phyloP scores from a whole-genome alignment of 2,113 vertebrate species.

The Phyllostomus hastatus region DNA sequence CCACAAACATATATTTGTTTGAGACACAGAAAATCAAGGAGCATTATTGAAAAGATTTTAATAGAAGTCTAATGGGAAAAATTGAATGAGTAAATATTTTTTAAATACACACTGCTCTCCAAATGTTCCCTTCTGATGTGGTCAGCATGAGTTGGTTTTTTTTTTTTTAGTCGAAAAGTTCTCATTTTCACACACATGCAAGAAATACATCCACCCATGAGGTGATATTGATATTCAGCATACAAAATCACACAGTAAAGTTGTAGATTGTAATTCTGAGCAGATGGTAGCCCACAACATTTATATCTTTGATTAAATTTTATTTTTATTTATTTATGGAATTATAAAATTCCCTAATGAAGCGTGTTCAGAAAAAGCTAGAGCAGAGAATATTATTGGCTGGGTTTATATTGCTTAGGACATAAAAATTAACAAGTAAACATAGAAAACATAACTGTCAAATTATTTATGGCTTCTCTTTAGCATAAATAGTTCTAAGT shows the following conservation, averaged over 20 bases:
- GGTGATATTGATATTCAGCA: slow-evolving; percentile 60
- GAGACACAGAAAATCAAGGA: not conserved
- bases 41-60: not conserved
- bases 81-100: not conserved
- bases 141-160: not conserved
- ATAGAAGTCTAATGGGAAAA: not conserved
- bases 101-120: not conserved
- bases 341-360: slow-evolving; percentile 69
- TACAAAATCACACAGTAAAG: not conserved
- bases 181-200: not conserved
- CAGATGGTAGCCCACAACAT: slow-evolving; percentile 64
- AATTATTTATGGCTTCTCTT: slow-evolving; percentile 68
- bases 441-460: slow-evolving; percentile 59
- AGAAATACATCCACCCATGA: not conserved
- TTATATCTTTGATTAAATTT: slow-evolving; percentile 75
- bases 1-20: not conserved
- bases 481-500: slow-evolving; percentile 55
- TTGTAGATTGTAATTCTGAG: slow-evolving; percentile 69
- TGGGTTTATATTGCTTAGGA: slow-evolving; percentile 58
- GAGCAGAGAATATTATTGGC: slow-evolving; percentile 61
- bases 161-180: not conserved
- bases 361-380: slow-evolving; percentile 55
- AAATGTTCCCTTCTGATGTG: not conserved
- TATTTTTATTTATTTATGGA: slow-evolving; percentile 78
- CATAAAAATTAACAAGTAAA: slow-evolving; percentile 75